Evolutionary conservation across 2,113 vertebrate species (phyloP).

Genomic region (Cebus imitator): DNA sequence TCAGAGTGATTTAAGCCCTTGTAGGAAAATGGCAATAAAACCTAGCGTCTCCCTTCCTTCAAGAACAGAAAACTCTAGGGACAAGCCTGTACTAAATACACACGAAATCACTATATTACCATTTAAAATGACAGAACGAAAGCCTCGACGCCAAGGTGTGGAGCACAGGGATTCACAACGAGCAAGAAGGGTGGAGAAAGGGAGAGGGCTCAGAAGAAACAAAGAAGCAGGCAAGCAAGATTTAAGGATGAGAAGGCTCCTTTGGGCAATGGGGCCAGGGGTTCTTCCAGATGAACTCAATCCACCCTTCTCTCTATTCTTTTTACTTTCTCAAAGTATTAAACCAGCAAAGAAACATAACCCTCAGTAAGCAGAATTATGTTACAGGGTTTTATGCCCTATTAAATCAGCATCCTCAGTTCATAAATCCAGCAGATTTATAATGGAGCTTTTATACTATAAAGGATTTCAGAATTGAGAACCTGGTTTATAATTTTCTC

Average conservation of each 20-base stretch:
- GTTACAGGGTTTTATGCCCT: background rate
- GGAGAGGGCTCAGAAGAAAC: background rate
- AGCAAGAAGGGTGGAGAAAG: background rate
- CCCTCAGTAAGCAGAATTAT: background rate
- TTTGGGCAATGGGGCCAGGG: fast-evolving
- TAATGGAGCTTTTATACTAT: background rate
- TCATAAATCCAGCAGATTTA: background rate
- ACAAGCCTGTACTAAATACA: background rate
- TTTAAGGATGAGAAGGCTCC: background rate
- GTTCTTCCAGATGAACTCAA: background rate
- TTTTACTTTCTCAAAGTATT: background rate
- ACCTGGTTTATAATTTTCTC: slow-evolving; percentile 9
- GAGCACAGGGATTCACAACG: background rate
- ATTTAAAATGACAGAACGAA: background rate
- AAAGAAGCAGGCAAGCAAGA: fast-evolving
- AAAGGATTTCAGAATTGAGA: background rate
- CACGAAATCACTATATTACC: background rate
- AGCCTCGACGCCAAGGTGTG: background rate
- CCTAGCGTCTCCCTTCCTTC: background rate
- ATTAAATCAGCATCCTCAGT: background rate
- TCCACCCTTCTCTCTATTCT: background rate
- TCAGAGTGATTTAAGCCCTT: background rate
- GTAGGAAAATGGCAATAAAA: background rate
- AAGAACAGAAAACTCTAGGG: background rate
- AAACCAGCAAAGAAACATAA: background rate